These are phyloP conservation scores for Carpatolechia fugitivella DNA, from an alignment of 2,888 invertebrate genomes.

Conservation along the genomic window DNA sequence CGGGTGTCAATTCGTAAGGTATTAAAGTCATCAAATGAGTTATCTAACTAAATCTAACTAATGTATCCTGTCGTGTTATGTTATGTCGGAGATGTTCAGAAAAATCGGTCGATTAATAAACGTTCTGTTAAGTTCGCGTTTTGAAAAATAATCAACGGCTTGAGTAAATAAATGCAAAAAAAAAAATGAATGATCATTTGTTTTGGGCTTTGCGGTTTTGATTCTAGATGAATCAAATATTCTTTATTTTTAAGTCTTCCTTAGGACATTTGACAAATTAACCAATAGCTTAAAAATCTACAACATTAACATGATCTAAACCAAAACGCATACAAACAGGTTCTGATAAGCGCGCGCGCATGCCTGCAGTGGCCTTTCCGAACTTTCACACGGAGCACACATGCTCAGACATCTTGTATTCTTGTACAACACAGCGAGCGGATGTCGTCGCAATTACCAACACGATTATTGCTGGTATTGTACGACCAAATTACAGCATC, in stretches of 20 bases:
- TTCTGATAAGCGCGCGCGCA: slow-evolving; percentile 45
- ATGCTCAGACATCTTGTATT: slow-evolving; percentile 33
- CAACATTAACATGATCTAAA: slow-evolving; percentile 54
- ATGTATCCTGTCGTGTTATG: no score
- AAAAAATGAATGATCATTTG: no score
- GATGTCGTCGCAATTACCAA: slow-evolving; percentile 74
- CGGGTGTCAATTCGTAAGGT: slow-evolving; percentile 51
- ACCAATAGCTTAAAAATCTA: background rate
- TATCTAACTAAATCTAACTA: slow-evolving; percentile 44
- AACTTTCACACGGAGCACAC: slow-evolving; percentile 71
- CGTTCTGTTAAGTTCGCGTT: no score
- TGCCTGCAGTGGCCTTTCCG: slow-evolving; percentile 46
- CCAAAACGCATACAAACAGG: slow-evolving; percentile 59
- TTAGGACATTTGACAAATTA: no score
- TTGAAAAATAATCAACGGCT: no score
- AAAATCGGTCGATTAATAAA: no score
- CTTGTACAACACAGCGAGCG: slow-evolving; percentile 53
- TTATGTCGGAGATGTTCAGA: no score
- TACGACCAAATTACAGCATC: slow-evolving; percentile 73
- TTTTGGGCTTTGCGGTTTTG: no score
- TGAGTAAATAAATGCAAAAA: no score
- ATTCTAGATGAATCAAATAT: no score
- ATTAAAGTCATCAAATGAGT: slow-evolving; percentile 43
- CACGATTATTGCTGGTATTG: slow-evolving; percentile 75
- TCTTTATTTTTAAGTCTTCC: no score